Conservation (phyloP, 2,888 invertebrate genomes). For the Stenoptilia bipunctidactyla region DNA sequence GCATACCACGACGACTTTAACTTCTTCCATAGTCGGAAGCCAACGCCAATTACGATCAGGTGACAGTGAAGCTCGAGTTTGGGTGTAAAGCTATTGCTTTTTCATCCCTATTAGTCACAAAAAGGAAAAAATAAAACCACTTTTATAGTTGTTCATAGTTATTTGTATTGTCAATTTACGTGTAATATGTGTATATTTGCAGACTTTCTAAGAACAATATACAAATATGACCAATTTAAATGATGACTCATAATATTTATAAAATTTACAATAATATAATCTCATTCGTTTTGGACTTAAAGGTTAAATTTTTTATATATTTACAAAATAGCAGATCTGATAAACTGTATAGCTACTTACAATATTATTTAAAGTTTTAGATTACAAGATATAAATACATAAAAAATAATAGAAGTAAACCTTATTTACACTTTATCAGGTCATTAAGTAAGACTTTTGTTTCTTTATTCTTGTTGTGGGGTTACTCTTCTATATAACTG, state of each 20-base stretch:
- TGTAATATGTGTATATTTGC: constrained; percentile 65
- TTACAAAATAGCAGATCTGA: constrained; percentile 69
- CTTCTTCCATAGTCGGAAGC: too few species aligned
- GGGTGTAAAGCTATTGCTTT: too few species aligned
- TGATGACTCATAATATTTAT: constrained; percentile 62
- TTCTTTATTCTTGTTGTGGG: constrained; percentile 60
- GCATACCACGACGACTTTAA: too few species aligned
- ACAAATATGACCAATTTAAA: constrained; percentile 60
- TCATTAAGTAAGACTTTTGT: constrained; percentile 23
- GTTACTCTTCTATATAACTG: constrained; percentile 76
- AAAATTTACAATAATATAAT: constrained; percentile 72
- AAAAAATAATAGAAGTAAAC: constrained; percentile 60
- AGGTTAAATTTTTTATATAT: constrained; percentile 43
- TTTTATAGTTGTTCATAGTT: constrained; percentile 36
- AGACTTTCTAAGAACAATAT: constrained; percentile 58
- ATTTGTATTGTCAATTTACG: constrained; percentile 69
- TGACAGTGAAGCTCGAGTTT: too few species aligned
- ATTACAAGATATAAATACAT: constrained; percentile 67
- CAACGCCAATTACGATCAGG: too few species aligned
- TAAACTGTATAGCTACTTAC: constrained; percentile 53
- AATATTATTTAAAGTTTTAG: constrained; percentile 50
- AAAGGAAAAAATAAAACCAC: constrained; percentile 14
- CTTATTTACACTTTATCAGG: constrained; percentile 60
- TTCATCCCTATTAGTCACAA: too few species aligned
- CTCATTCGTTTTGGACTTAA: constrained; percentile 63